Base-by-base conservation (phyloP, 92 coral and sea anemone genomes). In the Pocillopora grandis region DNA sequence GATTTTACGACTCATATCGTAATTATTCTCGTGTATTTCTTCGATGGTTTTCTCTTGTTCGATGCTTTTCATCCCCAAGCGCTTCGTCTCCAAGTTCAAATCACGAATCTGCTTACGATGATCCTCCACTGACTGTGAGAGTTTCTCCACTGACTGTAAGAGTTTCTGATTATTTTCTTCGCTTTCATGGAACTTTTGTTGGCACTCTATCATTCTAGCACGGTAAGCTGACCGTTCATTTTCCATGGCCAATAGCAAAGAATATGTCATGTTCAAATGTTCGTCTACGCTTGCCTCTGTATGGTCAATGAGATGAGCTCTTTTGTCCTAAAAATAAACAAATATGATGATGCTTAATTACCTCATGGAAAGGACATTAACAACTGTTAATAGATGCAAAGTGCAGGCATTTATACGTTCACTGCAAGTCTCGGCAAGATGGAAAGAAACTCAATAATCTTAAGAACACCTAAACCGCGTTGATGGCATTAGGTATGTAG, bases 271-370 rank as follows among this genome's bases (percentile, higher is more conserved):
- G 17, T 82, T 72, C 72, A 82, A 82, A 68, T 84, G 87, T 16
- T 76, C 82, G 3, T 76, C 82, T 2, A 59, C 52, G 75, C 75
- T 75, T 48, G 65, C 87, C 48, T 84, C 87, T 6, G 56, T 27
- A 62, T 84, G 87, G 14, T 66, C 87, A 52, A 20, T 66, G 23
- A 84, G 68, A 57, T 84, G 27, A 65, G 87, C 87, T 58, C 87
- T 84, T 59, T 84, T 84, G 61, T 84, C 81, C 87, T 84, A 75
- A 19, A 37, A 60, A 55, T 13, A 21, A 31, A 81, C 10, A 60
- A 1, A 55, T 5, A 15, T 57, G n/a, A n/a, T n/a, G n/a, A n/a
- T n/a, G n/a, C n/a, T n/a, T n/a, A n/a, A n/a, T n/a, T n/a, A n/a
- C n/a, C n/a, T n/a, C n/a, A n/a, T n/a, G n/a, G n/a, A n/a, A n/a